Evolutionary conservation across 2,888 invertebrate genomes (phyloP), one percentile per base, ranked within the genome.

Genomic region (Diplolepis rosae): DNA sequence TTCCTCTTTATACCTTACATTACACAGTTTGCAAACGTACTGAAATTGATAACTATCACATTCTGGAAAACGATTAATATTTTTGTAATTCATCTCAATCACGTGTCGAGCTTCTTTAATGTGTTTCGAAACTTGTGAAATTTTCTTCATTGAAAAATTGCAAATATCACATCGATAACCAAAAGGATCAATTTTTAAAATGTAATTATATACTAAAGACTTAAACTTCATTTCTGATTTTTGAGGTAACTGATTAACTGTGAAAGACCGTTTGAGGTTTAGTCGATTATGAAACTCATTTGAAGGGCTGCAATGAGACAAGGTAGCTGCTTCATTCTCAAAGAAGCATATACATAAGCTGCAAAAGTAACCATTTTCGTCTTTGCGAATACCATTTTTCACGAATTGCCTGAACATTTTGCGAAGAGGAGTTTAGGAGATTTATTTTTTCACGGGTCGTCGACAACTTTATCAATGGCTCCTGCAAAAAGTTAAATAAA

Each of bases 341-440:
- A 54, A n/a, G 15, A 2, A 30, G 30, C 18, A 15, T 54, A 15
- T 30, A 32, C 54, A 54, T 6, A 30, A 9, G 18, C 30, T 30
- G 30, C 54, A 54, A n/a, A 15, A 54, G 15, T 54, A 54, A 15
- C 28, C 54, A 3, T 54, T 30, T 54, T n/a, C 54, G 1, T 52
- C 11, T 27, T 54, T 54, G 13, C n/a, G 27, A n/a, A 52, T 52
- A 3, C 28, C n/a, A 52, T 54, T n/a, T 30, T 32, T 9, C 15
- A 30, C 1, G 7, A 54, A 30, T 32, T 32, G n/a, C 30, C 18
- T 15, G n/a, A 28, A 54, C 54, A 54, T 54, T 54, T 54, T 54
- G 7, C 13, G n/a, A 27, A 27, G 24, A 13, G 5, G 13, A 24
- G 24, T 51, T 51, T 27, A 24, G 1, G 24, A 13, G 22, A 24